Conservation (phyloP, 2,797 vertebrate species). For the Scleropages formosus region DNA sequence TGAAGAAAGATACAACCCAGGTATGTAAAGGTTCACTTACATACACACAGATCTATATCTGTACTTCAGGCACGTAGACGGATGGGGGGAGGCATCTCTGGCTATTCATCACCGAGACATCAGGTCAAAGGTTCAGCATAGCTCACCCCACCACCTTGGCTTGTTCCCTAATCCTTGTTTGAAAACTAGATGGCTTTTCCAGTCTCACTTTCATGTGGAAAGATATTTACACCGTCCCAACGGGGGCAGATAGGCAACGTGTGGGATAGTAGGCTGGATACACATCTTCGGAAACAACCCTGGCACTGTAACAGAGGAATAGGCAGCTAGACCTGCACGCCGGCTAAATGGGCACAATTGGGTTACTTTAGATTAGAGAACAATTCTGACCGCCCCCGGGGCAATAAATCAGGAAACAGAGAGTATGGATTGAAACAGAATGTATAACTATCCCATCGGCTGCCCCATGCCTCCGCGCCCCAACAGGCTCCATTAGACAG, state of each 20-base stretch:
- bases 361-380: background rate
- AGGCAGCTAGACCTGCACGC: conserved; percentile 31
- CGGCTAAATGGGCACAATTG: conserved; percentile 44
- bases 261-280: conserved; percentile 16
- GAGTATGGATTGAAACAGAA: conserved; percentile 29
- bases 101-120: background rate
- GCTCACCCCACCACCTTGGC: conserved; percentile 23
- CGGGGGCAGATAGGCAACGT: conserved; percentile 40
- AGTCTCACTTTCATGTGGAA: conserved; percentile 61
- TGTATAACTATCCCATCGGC: background rate
- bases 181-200: conserved; percentile 60
- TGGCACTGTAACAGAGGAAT: conserved; percentile 30
- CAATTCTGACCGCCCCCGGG: conserved; percentile 32
- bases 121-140: conserved; percentile 20
- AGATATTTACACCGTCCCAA: conserved; percentile 49
- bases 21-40: no score
- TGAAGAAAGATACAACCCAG: no score
- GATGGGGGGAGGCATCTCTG: no score
- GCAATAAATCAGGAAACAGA: conserved; percentile 36
- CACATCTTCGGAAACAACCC: background rate
- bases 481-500: background rate
- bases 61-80: no score
- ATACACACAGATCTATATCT: no score
- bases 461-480: background rate
- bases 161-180: conserved; percentile 41